A percentile compares a stretch with the other conserved stretches of the same genome.
Evolutionary conservation across 1,140 invertebrate species (phyloP).

Genomic region (Mya arenaria): DNA sequence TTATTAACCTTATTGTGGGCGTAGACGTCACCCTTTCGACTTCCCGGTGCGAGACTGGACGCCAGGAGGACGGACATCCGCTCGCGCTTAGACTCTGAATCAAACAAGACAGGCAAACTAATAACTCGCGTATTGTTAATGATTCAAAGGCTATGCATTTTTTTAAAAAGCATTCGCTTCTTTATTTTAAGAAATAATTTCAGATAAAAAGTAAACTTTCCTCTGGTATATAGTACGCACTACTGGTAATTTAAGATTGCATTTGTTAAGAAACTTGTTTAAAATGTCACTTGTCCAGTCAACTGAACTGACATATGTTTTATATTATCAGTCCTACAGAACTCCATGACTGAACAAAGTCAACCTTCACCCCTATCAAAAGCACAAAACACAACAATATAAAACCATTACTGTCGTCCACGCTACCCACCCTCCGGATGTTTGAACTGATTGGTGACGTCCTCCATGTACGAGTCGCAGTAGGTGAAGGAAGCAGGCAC

Average conservation of each 20-base stretch:
- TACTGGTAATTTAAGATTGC: too few relatives aligned
- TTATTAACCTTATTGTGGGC: not conserved
- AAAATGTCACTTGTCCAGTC: not conserved
- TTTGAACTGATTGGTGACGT: constrained; percentile 81
- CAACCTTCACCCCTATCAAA: not conserved
- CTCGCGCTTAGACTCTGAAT: too few relatives aligned
- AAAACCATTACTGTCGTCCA: not conserved
- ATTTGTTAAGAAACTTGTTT: not conserved
- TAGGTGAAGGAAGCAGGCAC: constrained; percentile 5
- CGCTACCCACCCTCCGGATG: constrained; percentile 84
- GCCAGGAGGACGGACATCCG: constrained; percentile 27
- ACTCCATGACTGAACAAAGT: not conserved
- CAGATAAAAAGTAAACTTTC: too few relatives aligned
- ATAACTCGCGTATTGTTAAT: too few relatives aligned
- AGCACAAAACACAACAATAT: not conserved
- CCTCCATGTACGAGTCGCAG: constrained; percentile 81
- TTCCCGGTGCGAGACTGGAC: not conserved
- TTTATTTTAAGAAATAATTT: too few relatives aligned
- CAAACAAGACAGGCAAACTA: too few relatives aligned
- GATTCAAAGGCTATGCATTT: too few relatives aligned
- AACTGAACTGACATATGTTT: not conserved
- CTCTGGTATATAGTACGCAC: too few relatives aligned
- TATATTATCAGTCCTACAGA: not conserved
- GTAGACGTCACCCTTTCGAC: not conserved
- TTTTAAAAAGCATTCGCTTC: too few relatives aligned